A percentile compares a stretch with the other conserved stretches of the same genome.
phyloP scores from a whole-genome alignment of 2,888 invertebrate genomes.

The Drosophila colorata region DNA sequence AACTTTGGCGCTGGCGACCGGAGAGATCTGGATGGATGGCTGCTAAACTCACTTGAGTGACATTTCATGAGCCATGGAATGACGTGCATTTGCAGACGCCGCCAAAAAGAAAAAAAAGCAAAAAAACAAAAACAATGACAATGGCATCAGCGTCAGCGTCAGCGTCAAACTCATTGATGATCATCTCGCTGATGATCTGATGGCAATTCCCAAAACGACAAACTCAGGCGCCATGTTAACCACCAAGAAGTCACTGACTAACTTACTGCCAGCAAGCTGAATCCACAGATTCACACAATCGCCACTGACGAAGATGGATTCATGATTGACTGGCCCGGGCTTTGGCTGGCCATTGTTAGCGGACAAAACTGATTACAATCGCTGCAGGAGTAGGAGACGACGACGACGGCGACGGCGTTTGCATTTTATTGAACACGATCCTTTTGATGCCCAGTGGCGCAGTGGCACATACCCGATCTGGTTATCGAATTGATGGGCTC shows the following conservation, averaged over 20 bases:
- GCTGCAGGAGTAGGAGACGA: conserved; percentile 6
- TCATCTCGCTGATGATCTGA: conserved; percentile 75
- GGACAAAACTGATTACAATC: conserved; percentile 67
- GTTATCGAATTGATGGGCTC: conserved; percentile 48
- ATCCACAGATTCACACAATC: conserved; percentile 33
- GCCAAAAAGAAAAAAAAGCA: conserved; percentile 40
- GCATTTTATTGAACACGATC: conserved; percentile 78
- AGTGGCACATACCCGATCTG: conserved; percentile 24
- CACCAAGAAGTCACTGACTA: conserved; percentile 69
- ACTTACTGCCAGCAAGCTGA: conserved; percentile 47
- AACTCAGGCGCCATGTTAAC: conserved; percentile 85
- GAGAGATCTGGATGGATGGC: conserved; percentile 20
- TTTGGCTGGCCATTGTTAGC: conserved; percentile 70
- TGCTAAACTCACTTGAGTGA: conserved; percentile 81
- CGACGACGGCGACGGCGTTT: conserved; percentile 53
- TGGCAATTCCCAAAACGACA: conserved; percentile 83
- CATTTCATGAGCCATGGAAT: conserved; percentile 84
- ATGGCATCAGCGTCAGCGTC: conserved; percentile 35
- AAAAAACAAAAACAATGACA: conserved; percentile 37
- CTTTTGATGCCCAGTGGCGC: conserved; percentile 54
- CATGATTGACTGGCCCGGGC: conserved; percentile 60
- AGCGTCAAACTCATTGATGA: conserved; percentile 70
- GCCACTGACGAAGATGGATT: conserved; percentile 78
- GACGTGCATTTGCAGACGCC: conserved; percentile 83
- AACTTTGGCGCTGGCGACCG: neutral